Base-by-base conservation (phyloP, 2,113 vertebrate genomes). In the Rhynchomys soricoides region DNA sequence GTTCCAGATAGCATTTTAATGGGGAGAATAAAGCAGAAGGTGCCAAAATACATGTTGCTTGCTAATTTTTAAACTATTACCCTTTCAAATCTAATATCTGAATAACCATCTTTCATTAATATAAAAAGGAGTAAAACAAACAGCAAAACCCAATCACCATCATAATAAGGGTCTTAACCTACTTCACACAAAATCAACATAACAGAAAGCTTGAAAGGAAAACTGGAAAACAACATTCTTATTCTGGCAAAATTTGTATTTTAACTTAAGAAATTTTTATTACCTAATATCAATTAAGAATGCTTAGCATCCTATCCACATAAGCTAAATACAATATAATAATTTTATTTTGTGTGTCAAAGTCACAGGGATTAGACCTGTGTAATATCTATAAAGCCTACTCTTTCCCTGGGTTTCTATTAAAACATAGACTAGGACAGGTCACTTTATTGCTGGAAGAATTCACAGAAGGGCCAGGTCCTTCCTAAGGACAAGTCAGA, bases 361-460 rank as follows among this genome's bases (percentile, higher is more conserved):
- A 94, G 40, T 93, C 92, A 96, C 94, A 97, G 79, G 97, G 95
- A 52, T 92, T 70, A 96, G 43, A 97, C 62, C 83, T 95, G 95
- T 94, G 89, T 86, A 97, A 48, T 94, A 97, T 95, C 85, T 48
- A 89, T 92, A 93, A 70, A 87, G 86, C 70, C 92, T 87, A 89
- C 83, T 95, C 89, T 91, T 95, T 55, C 89, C 95, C 74, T 92
- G 93, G 86, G 91, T 94, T n/a, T 93, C 71, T 95, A 95, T 97
- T 87, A 92, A 97, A 97, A 96, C 62, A 94, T 17, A 95, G 85
- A 97, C 95, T 92, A 96, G 85, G 68, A 95, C 89, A 96, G 95
- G 95, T 96, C 93, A 96, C 89, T 97, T 98, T 98, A 98, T 98
- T 98, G 98, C 98, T 98, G 97, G 94, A 82, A 98, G 97, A 86